Evolutionary conservation across 2,113 vertebrate species (phyloP).

Genomic region (Mystacornis crossleyi): DNA sequence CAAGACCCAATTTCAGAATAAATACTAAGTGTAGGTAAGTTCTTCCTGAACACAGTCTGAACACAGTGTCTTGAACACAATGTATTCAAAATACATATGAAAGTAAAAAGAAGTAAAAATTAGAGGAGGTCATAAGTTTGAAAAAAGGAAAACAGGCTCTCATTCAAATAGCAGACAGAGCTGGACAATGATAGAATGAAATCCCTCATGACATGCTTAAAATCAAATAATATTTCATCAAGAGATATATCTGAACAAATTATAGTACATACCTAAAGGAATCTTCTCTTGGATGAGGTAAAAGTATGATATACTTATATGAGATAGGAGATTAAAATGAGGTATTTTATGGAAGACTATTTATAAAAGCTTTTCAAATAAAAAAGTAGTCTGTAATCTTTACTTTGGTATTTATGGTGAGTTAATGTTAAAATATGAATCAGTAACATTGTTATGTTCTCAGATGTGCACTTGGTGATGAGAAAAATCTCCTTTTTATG

Average conservation of each 20-base stretch:
- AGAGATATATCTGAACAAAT: conserved; percentile 37
- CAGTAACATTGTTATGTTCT: background rate
- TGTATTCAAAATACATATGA: conserved; percentile 45
- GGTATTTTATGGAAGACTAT: background rate
- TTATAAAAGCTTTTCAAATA: conserved; percentile 7
- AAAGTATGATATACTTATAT: background rate
- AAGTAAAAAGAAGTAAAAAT: conserved; percentile 58
- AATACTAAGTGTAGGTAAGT: conserved; percentile 24
- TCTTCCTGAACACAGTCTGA: conserved; percentile 37
- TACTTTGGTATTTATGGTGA: background rate
- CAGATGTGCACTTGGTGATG: background rate
- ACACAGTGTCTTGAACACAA: background rate
- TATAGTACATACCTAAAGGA: conserved; percentile 30
- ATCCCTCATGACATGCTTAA: conserved; percentile 35
- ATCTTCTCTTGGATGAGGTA: conserved; percentile 42
- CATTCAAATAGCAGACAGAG: conserved; percentile 52
- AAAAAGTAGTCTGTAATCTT: background rate
- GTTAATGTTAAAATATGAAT: background rate
- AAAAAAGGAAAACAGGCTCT: conserved; percentile 55
- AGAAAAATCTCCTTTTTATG: background rate
- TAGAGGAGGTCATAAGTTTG: conserved; percentile 26
- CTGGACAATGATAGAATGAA: conserved; percentile 25
- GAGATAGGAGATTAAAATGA: background rate
- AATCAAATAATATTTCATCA: conserved; percentile 39
- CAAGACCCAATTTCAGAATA: conserved; percentile 34